phyloP scores from a whole-genome alignment of 1,140 invertebrate species.

The Drosophila subobscura region DNA sequence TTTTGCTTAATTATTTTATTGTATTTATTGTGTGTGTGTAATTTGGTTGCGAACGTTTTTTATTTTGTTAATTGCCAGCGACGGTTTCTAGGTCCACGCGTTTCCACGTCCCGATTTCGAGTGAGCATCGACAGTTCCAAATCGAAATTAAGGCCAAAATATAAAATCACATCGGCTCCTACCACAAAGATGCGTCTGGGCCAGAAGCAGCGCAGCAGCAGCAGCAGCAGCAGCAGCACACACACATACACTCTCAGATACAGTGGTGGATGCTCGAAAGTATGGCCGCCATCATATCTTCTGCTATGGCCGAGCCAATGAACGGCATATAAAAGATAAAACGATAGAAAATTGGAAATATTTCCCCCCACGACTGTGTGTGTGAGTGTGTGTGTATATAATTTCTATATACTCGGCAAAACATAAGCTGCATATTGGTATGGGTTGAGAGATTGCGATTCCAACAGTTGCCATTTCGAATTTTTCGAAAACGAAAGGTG shows the following conservation, averaged over 20 bases:
- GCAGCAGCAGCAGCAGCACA: slow-evolving; percentile 39
- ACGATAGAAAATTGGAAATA: slow-evolving; percentile 80
- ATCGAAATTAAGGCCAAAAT: slow-evolving; percentile 83
- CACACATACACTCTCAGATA: slow-evolving; percentile 30
- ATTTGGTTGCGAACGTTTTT: slow-evolving; percentile 53
- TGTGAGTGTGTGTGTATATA: slow-evolving; percentile 14
- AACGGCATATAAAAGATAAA: slow-evolving; percentile 74
- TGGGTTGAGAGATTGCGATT: slow-evolving; percentile 22
- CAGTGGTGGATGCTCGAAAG: slow-evolving; percentile 58
- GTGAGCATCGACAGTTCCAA: slow-evolving; percentile 83
- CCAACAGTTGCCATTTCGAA: slow-evolving; percentile 77
- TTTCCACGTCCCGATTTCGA: slow-evolving; percentile 83
- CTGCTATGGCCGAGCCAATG: slow-evolving; percentile 68
- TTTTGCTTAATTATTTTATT: slow-evolving; percentile 32
- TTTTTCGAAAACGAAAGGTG: slow-evolving; percentile 71
- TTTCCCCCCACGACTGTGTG: slow-evolving; percentile 26
- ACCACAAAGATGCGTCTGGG: slow-evolving; percentile 74
- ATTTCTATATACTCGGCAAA: slow-evolving; percentile 27
- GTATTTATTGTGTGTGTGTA: slow-evolving; percentile 16
- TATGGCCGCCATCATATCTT: slow-evolving; percentile 47
- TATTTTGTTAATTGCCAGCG: slow-evolving; percentile 62
- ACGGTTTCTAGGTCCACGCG: slow-evolving; percentile 77
- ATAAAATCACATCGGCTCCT: slow-evolving; percentile 73
- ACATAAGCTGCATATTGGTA: slow-evolving; percentile 30
- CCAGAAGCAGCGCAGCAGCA: slow-evolving; percentile 54